Percentiles rank a stretch among this genome's conserved stretches.
These are phyloP conservation scores for Ridgeia piscesae DNA, from an alignment of 1,140 invertebrate species.

Conservation along the genomic window DNA sequence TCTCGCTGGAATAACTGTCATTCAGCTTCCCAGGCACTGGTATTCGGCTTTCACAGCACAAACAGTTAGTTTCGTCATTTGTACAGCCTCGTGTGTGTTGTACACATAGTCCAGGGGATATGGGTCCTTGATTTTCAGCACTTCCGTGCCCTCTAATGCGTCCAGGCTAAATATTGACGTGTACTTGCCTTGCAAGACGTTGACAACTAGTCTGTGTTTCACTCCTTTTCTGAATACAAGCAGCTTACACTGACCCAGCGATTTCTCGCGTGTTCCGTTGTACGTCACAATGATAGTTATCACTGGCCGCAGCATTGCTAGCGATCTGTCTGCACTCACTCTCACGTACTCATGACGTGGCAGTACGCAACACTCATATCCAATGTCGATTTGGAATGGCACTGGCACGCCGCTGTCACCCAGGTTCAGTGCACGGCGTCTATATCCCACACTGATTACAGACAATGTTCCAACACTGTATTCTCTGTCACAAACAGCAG, in stretches of 20 bases:
- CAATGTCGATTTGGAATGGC: too few relatives aligned
- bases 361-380: too few relatives aligned
- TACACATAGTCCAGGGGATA: conserved; percentile 2
- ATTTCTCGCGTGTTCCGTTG: conserved; percentile 11
- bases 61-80: neutral
- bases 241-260: conserved; percentile 14
- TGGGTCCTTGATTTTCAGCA: neutral
- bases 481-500: too few relatives aligned
- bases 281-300: conserved; percentile 15
- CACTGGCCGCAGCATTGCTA: conserved; percentile 10
- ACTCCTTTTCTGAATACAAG: neutral
- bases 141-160: neutral
- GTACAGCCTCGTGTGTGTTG: neutral
- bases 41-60: conserved; percentile 65
- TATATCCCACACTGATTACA: too few relatives aligned
- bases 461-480: too few relatives aligned
- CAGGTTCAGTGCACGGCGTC: too few relatives aligned
- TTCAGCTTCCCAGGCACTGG: conserved; percentile 1
- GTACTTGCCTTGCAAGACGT: too few relatives aligned
- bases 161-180: conserved; percentile 7
- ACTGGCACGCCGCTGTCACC: too few relatives aligned
- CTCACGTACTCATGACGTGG: too few relatives aligned
- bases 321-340: too few relatives aligned
- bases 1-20: conserved; percentile 2
- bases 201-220: neutral